Conservation (phyloP, 2,888 invertebrate genomes). For the Synergus umbraculus region DNA sequence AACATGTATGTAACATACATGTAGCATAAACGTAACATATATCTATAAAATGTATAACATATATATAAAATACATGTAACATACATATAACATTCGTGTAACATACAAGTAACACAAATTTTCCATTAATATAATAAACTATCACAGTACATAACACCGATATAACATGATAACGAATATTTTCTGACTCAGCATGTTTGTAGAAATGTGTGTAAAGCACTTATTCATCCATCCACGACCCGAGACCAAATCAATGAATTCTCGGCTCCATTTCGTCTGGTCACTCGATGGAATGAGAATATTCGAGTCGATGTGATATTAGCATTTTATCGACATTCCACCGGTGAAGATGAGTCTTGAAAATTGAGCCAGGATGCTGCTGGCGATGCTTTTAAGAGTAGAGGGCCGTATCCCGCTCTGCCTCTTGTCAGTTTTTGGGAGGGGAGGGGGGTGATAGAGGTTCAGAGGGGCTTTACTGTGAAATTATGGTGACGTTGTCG, state of each 20-base stretch:
- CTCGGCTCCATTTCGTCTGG: constrained; percentile 38
- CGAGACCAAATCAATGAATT: constrained; percentile 1
- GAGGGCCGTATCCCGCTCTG: neutral
- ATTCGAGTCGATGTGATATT: constrained; percentile 52
- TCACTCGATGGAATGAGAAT: constrained; percentile 49
- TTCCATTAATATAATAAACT: too few species aligned
- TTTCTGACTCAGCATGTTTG: neutral
- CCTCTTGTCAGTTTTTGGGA: neutral
- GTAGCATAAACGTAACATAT: too few species aligned
- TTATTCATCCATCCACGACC: neutral
- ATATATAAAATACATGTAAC: too few species aligned
- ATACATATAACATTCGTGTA: neutral
- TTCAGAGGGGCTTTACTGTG: constrained; percentile 10
- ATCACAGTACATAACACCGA: too few species aligned
- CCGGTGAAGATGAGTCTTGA: constrained; percentile 19
- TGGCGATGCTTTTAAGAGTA: constrained; percentile 22
- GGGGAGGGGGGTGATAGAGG: neutral
- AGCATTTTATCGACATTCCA: constrained; percentile 54
- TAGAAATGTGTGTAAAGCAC: neutral
- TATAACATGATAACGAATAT: neutral
- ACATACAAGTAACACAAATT: neutral
- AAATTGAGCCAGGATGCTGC: constrained; percentile 10
- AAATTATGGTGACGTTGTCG: constrained; percentile 43
- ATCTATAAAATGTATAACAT: too few species aligned
- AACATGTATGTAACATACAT: too few species aligned